Conservation (phyloP, 2,888 invertebrate genomes). For the Entomobrya proxima region DNA sequence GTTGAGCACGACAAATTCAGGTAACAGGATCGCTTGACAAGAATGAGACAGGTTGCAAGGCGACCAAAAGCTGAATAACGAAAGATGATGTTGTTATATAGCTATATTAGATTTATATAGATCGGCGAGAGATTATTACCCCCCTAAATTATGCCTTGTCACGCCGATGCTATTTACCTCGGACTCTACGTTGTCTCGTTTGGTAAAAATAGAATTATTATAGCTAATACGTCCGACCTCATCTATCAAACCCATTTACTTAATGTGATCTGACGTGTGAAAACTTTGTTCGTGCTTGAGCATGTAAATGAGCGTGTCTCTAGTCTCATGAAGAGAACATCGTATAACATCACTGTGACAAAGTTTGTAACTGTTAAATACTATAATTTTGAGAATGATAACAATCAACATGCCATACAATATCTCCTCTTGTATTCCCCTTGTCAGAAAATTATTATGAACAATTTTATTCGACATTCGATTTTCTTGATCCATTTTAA, state of each 20-base stretch:
- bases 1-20: slow-evolving; percentile 62
- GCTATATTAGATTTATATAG: slow-evolving; percentile 36
- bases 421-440: no score
- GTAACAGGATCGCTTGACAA: slow-evolving; percentile 60
- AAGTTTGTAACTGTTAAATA: background rate
- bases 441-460: no score
- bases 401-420: no score
- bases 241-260: slow-evolving; percentile 44
- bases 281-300: slow-evolving; percentile 58
- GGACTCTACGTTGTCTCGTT: background rate
- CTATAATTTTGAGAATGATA: no score
- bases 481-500: no score
- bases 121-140: slow-evolving; percentile 51
- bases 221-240: slow-evolving; percentile 38
- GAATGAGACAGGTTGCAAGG: slow-evolving; percentile 42
- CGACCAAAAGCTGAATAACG: slow-evolving; percentile 39
- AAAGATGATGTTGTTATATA: slow-evolving; percentile 26
- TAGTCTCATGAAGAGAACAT: no score
- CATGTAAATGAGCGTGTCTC: slow-evolving; percentile 27
- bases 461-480: no score
- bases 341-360: slow-evolving; percentile 16
- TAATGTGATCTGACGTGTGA: slow-evolving; percentile 27
- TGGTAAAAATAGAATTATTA: slow-evolving; percentile 52
- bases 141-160: slow-evolving; percentile 56
- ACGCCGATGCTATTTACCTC: slow-evolving; percentile 54